Evolutionary conservation across 2,888 invertebrate genomes (phyloP), one percentile per base, ranked within the genome.

Genomic region (Pseudoips prasinana): DNA sequence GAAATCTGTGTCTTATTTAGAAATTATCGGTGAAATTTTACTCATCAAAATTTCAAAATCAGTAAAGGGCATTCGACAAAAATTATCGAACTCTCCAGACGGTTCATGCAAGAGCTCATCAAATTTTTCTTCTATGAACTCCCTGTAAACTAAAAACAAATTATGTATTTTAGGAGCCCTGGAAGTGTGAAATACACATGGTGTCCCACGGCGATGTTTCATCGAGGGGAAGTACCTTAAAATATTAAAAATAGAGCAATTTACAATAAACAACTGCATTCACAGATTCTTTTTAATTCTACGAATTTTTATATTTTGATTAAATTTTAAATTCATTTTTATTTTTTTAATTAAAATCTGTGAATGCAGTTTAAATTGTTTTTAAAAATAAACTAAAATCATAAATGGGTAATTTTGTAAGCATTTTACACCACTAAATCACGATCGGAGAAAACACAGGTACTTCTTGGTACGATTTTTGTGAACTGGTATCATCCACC

Each of bases 11-110:
- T 62, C 58, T 32, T 59, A 45, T 39, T 62, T 62, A 4, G 48
- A 43, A 27, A 64, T 60, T 8, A 57, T 46, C 3, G 54, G 59
- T 36, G 49, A 39, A 49, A 59, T 50, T 50, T 56, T 61, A 2
- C 33, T 17, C 23, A 63, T 36, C 24, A 64, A 47, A 7, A 20
- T 20, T 25, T 60, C 56, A 54, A 65, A 67, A 45, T 65, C 62
- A 20, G 31, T 10, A 29, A 22, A 41, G 7, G 46, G 46, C 58
- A 63, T 61, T 22, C 51, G 36, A 22, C 37, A 43, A 25, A 64
- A 33, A 10, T 58, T 61, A 46, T 48, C 33, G 28, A 61, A 66
- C 32, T 59, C 39, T 31, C 57, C 59, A 39, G 55, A 51, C 19
- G 50, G 47, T 50, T 60, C 59, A 29, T 33, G 20, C 20, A 20